These are phyloP conservation scores for Chymomyza amoena DNA, from an alignment of 2,888 invertebrate genomes.

Conservation along the genomic window DNA sequence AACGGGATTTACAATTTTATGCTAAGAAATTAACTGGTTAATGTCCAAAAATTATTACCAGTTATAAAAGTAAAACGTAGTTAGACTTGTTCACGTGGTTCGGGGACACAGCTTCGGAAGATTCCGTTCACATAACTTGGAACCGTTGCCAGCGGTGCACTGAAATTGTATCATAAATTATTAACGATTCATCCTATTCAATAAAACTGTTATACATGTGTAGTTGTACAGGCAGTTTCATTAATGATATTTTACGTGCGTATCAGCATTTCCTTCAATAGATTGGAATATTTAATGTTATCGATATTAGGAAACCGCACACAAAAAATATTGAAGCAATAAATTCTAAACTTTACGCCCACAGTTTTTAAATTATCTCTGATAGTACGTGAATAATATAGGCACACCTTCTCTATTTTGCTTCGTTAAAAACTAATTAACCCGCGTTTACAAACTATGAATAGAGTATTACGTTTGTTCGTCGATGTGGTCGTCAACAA, in stretches of 20 bases:
- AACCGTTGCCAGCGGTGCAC: slow-evolving; percentile 35
- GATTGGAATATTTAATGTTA: neutral
- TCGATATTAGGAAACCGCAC: neutral
- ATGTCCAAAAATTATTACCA: slow-evolving; percentile 53
- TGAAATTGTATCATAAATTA: slow-evolving; percentile 50
- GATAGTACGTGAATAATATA: neutral
- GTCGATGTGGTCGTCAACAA: neutral
- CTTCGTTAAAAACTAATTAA: too few relatives aligned
- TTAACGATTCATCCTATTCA: slow-evolving; percentile 21
- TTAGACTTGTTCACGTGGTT: slow-evolving; percentile 6
- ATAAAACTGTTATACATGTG: neutral
- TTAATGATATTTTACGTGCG: neutral
- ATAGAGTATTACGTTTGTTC: slow-evolving; percentile 60
- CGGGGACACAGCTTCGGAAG: neutral
- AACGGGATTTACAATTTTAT: neutral
- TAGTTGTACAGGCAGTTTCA: neutral
- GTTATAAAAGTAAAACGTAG: slow-evolving; percentile 36
- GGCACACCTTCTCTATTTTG: too few relatives aligned
- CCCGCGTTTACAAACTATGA: slow-evolving; percentile 50
- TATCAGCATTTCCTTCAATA: neutral
- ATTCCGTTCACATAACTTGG: slow-evolving; percentile 14
- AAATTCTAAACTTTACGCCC: neutral
- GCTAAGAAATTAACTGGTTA: slow-evolving; percentile 16
- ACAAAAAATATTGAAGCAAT: neutral
- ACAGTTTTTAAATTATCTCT: neutral